phyloP scores from a whole-genome alignment of 1,140 invertebrate genomes.

The Drosophila nigromelanica region DNA sequence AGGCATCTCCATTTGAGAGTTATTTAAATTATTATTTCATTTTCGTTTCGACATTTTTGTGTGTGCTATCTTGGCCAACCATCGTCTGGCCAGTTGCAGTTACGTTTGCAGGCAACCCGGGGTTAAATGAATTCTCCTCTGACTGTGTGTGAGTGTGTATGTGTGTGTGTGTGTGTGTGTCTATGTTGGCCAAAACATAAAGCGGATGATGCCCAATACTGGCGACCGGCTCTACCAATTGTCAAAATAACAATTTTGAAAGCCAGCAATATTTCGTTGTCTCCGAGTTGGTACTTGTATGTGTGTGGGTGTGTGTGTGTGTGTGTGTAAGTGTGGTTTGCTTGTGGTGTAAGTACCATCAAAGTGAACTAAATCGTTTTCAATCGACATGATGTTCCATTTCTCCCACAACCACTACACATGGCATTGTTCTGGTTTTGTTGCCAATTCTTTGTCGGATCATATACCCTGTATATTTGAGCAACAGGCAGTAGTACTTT shows the following conservation, averaged over 20 bases:
- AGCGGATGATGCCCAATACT: conserved; percentile 15
- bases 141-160: neutral
- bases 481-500: no score
- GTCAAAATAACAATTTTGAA: conserved; percentile 72
- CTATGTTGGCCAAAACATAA: conserved; percentile 9
- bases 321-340: neutral
- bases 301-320: conserved; percentile 11
- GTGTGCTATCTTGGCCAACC: conserved; percentile 39
- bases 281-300: conserved; percentile 5
- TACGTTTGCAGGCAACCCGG: conserved; percentile 6
- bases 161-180: conserved; percentile 8
- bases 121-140: conserved; percentile 39
- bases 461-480: conserved; percentile 1
- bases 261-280: conserved; percentile 66
- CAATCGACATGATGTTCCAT: conserved; percentile 61
- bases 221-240: conserved; percentile 51
- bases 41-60: conserved; percentile 43
- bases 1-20: conserved; percentile 13
- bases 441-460: conserved; percentile 5
- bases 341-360: conserved; percentile 18
- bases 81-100: conserved; percentile 42
- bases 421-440: neutral
- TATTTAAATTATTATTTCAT: conserved; percentile 55
- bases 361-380: conserved; percentile 56
- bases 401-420: conserved; percentile 7